Evolutionary conservation across 2,888 invertebrate genomes (phyloP).

Genomic region (Panopea generosa): DNA sequence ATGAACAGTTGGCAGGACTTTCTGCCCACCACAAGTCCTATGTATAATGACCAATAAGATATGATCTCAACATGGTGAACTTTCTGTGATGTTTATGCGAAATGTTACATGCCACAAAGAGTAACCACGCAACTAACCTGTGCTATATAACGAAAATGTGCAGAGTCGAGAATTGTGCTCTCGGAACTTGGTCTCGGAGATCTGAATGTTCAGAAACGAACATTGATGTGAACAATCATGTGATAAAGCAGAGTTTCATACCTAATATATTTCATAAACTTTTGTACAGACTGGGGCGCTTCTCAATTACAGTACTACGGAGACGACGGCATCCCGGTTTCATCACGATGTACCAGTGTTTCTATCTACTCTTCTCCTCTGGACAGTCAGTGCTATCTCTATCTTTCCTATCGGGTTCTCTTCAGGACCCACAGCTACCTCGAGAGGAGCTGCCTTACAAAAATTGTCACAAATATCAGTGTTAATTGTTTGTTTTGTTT

Average conservation of each 20-base stretch:
- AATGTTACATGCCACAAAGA: too few relatives aligned
- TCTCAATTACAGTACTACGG: conserved; percentile 9
- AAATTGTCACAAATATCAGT: too few relatives aligned
- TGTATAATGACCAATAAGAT: too few relatives aligned
- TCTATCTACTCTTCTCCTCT: conserved; percentile 55
- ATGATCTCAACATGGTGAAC: conserved; percentile 5
- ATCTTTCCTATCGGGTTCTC: conserved; percentile 78
- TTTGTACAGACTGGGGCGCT: conserved; percentile 58
- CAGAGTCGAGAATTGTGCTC: background rate
- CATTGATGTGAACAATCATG: conserved; percentile 41
- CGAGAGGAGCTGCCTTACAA: conserved; percentile 58
- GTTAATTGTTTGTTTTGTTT: too few relatives aligned
- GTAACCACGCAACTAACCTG: background rate
- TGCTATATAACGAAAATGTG: conserved; percentile 9
- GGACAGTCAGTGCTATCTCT: conserved; percentile 45
- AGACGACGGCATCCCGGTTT: conserved; percentile 30
- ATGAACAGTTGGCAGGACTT: too few relatives aligned
- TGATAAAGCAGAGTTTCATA: conserved; percentile 67
- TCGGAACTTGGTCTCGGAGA: conserved; percentile 29
- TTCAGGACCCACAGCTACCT: conserved; percentile 80
- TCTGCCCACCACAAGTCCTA: too few relatives aligned
- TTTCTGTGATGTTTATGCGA: background rate
- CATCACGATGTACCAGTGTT: conserved; percentile 55
- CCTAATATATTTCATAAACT: conserved; percentile 41
- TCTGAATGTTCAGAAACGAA: conserved; percentile 11